Base-by-base conservation (phyloP, 2,113 vertebrate genomes). In the Hydrolagus affinis region DNA sequence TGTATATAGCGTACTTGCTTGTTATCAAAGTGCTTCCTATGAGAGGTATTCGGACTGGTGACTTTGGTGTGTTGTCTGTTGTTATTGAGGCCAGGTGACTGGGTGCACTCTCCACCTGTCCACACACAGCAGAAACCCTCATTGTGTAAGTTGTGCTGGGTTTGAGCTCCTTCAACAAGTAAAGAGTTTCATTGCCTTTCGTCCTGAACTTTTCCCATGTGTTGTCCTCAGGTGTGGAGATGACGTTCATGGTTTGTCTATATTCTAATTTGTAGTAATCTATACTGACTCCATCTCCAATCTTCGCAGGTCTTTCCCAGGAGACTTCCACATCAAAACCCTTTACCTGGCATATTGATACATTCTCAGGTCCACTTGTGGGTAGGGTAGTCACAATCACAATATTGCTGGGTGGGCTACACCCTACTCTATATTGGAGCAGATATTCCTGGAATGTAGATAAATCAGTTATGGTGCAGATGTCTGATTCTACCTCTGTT, bases 11-110 rank as follows among this genome's bases (percentile, higher is more conserved):
- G n/a, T n/a, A n/a, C n/a, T n/a, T n/a, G n/a, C n/a, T 60, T 73
- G 77, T 23, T 88, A 30, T 11, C 83, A 87, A n/a, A 87, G 72
- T 12, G 88, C 87, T 25, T 70, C 85, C 85, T 86, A 87, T 12
- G 62, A 44, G 0, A 88, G 85, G 85, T 85, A 87, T 4, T 87
- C 68, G 83, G 21, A 87, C 74, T n/a, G 86, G 0, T 25, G 0
- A 68, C 44, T n/a, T 71, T 10, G 19, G 28, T 73, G 56, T 21
- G 11, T 21, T 10, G 10, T 3, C 0, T 32, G 68, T 86, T 69
- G 66, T n/a, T 57, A 28, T n/a, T n/a, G n/a, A n/a, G n/a, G n/a
- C n/a, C n/a, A n/a, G n/a, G n/a, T n/a, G n/a, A n/a, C n/a, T n/a
- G n/a, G n/a, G n/a, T n/a, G n/a, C n/a, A n/a, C n/a, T n/a, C n/a